phyloP scores from a whole-genome alignment of 2,888 invertebrate genomes.

The Trachelus stipa region DNA sequence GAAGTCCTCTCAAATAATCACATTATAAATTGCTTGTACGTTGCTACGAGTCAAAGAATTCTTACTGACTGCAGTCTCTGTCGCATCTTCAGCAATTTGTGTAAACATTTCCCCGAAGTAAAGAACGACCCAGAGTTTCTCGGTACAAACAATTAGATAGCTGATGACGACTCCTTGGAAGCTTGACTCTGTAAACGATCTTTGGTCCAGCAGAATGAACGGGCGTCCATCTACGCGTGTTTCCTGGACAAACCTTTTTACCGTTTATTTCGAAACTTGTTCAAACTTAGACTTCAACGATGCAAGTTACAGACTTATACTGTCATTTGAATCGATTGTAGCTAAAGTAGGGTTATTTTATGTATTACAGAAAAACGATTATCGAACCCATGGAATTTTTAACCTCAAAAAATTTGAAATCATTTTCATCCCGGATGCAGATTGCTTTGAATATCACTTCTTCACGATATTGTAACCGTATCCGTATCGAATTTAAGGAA shows the following conservation, averaged over 20 bases:
- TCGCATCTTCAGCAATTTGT: slow-evolving; percentile 33
- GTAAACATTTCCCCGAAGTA: slow-evolving; percentile 34
- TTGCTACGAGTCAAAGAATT: slow-evolving; percentile 13
- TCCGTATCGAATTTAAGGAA: neutral
- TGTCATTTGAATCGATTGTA: neutral
- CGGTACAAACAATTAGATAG: slow-evolving; percentile 34
- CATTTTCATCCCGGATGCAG: neutral
- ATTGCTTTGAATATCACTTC: neutral
- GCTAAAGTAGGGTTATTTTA: neutral
- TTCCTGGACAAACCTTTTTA: neutral
- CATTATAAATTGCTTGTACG: slow-evolving; percentile 25
- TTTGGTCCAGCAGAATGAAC: neutral
- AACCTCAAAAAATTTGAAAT: neutral
- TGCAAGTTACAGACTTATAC: neutral
- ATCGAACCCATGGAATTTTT: neutral
- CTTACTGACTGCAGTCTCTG: neutral
- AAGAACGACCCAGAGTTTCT: slow-evolving; percentile 28
- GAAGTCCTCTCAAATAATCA: slow-evolving; percentile 23
- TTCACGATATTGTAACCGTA: neutral
- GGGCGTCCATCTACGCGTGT: neutral
- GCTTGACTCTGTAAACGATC: slow-evolving; percentile 9
- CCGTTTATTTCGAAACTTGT: neutral
- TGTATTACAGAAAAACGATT: neutral
- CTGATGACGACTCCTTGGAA: slow-evolving; percentile 30
- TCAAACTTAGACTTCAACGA: neutral